A percentile compares a stretch with the other conserved stretches of the same genome.
phyloP scores from a whole-genome alignment of 23 tunicate species.

The Clavelina lepadiformis region DNA sequence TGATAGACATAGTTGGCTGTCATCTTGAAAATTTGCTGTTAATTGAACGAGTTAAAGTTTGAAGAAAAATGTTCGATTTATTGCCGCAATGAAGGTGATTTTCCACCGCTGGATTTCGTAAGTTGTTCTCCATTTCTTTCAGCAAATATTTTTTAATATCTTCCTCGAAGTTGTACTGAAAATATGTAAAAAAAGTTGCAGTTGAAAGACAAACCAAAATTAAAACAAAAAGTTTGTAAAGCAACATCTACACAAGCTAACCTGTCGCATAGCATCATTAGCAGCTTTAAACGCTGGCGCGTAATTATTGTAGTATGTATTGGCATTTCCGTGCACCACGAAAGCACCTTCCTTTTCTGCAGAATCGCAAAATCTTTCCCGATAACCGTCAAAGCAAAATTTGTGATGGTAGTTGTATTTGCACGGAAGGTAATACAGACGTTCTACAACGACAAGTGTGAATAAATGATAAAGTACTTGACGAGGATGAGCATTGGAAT shows the following conservation, averaged over 20 bases:
- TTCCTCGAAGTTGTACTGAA: slow-evolving; percentile 68
- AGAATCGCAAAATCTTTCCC: slow-evolving; percentile 60
- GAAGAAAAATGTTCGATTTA: slow-evolving; percentile 51
- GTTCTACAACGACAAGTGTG: slow-evolving; percentile 54
- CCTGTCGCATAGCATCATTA: slow-evolving; percentile 62
- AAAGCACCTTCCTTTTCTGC: slow-evolving; percentile 87
- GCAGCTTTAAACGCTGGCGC: slow-evolving; percentile 81
- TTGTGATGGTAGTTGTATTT: slow-evolving; percentile 98
- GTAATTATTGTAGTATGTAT: slow-evolving; percentile 90
- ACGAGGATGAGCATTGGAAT: too few relatives aligned
- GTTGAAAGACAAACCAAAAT: background rate
- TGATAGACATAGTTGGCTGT: too few relatives aligned
- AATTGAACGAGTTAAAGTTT: slow-evolving; percentile 7
- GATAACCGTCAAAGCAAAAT: slow-evolving; percentile 84
- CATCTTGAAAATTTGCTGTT: too few relatives aligned
- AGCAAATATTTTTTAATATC: slow-evolving; percentile 40
- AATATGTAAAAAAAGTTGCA: background rate
- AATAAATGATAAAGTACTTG: background rate
- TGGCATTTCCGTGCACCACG: slow-evolving; percentile 93
- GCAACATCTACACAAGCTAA: background rate
- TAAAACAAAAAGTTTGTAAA: background rate
- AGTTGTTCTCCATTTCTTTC: slow-evolving; percentile 23
- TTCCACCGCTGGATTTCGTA: slow-evolving; percentile 35
- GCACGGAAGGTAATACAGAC: slow-evolving; percentile 76
- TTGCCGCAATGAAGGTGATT: slow-evolving; percentile 76